Evolutionary conservation across 2,888 invertebrate species (phyloP), one percentile per base, ranked within the genome.

Genomic region (Dromius quadrimaculatus): DNA sequence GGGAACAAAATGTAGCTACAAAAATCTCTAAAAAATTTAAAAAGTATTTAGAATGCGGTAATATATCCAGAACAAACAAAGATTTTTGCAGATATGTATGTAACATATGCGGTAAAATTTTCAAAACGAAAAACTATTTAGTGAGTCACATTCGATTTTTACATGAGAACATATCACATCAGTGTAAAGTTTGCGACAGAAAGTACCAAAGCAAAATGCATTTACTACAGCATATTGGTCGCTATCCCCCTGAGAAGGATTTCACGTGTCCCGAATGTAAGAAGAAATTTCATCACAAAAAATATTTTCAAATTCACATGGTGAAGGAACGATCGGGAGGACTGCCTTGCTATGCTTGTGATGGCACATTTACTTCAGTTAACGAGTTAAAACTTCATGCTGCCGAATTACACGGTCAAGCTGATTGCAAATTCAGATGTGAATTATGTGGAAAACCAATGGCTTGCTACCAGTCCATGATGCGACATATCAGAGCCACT

Each of bases 91-190:
- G n/a, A n/a, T n/a, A n/a, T n/a, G n/a, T n/a, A 54, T 9, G 76
- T 23, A 71, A 71, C 2, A 68, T 76, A 74, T 47, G 75, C 73
- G 73, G 74, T 65, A 75, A 73, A 57, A 71, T 59, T 9, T 77
- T 78, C 45, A 76, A 76, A 69, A 71, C 72, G 6, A 75, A 75
- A 63, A 69, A 74, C 17, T 72, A 73, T 54, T 47, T 77, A 2
- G 62, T 64, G 3, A 69, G 71, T 3, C 78, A 78, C 47, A 71
- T 71, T 8, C 74, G 71, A 32, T 62, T 73, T 19, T 75, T 76
- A 41, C 72, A 71, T 4, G 66, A 54, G n/a, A 28, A 8, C 2
- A 28, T 11, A 6, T 15, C 11, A 9, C 19, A 20, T 23, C 22
- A 68, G 6, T 66, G 66, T 41, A 54, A 22, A 15, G 57, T 57